Evolutionary conservation across 2,888 invertebrate genomes (phyloP), one percentile per base, ranked within the genome.

Genomic region (Heteromyza rotundicornis): DNA sequence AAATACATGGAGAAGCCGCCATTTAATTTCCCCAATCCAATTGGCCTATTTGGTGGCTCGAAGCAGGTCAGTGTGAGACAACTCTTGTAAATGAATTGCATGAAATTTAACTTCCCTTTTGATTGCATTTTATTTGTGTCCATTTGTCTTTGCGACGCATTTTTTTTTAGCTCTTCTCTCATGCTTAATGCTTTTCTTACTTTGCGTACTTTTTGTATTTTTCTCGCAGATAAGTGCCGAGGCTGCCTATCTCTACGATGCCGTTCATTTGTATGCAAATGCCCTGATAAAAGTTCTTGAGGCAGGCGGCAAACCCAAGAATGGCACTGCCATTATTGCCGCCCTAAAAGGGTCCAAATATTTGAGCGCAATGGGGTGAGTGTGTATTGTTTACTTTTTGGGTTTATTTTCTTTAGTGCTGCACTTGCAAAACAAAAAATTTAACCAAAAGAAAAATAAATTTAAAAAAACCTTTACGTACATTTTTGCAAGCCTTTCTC

Each of bases 241-340:
- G 80, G 96, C 96, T 16, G 95, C 94, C 35, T 95, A 96, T 86
- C 87, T 95, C 22, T 96, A 96, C 82, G 97, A 97, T 81, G 94
- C 98, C 0, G 94, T 98, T 53, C 91, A 92, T 86, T 87, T 97
- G 67, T 98, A 98, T 82, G 93, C 95, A 12, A 87, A 88, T 63
- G 95, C 95, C 1, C 84, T 96, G 68, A 85, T 90, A 27, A 86
- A 89, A 65, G 88, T 91, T 1, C 82, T 96, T 60, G 84, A 87
- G 40, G 84, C 85, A n/a, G 90, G 89, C 0, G 89, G 87, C 16
- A 87, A 88, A 71, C 89, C 92, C 0, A 86, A 86, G 32, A 92
- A 97, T 76, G 96, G 97, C 22, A 88, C 89, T n/a, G 91, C 90
- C 50, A 89, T 97, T 71, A 89, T 94, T 55, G 86, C 88, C 56